A percentile compares a stretch with the other conserved stretches of the same genome.
phyloP scores from a whole-genome alignment of 2,888 invertebrate genomes.

The Calliopum simillimum region DNA sequence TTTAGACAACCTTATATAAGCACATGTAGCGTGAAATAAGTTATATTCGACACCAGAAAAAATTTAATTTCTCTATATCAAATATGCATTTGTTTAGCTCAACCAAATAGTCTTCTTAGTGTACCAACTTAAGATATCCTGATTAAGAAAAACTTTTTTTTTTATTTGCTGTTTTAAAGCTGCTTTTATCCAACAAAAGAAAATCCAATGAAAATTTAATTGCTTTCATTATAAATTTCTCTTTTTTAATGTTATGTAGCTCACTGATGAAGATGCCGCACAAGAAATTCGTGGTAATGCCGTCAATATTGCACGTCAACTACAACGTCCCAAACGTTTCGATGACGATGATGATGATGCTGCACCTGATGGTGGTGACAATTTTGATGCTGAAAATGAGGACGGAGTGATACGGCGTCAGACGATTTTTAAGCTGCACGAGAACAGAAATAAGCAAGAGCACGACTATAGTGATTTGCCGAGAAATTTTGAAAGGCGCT shows the following conservation, averaged over 20 bases:
- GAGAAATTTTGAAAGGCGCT: slow-evolving; percentile 63
- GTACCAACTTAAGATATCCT: too few species aligned
- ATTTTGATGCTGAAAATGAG: slow-evolving; percentile 43
- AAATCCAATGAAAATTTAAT: slow-evolving; percentile 29
- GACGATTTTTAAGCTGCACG: slow-evolving; percentile 62
- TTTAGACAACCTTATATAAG: too few species aligned
- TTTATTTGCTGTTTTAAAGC: too few species aligned
- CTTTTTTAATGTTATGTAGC: slow-evolving; percentile 43
- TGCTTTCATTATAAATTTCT: slow-evolving; percentile 31
- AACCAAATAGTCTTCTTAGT: too few species aligned
- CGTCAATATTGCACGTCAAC: slow-evolving; percentile 72
- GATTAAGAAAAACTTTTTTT: too few species aligned
- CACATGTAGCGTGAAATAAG: too few species aligned
- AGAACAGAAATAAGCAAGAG: slow-evolving; percentile 56
- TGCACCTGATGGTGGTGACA: slow-evolving; percentile 35
- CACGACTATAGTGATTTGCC: slow-evolving; percentile 64
- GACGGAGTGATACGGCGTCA: slow-evolving; percentile 56
- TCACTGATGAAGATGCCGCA: slow-evolving; percentile 66
- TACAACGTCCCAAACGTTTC: slow-evolving; percentile 68
- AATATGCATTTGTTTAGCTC: too few species aligned
- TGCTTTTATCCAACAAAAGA: too few species aligned
- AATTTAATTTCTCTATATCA: too few species aligned
- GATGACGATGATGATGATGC: slow-evolving; percentile 59
- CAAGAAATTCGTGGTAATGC: slow-evolving; percentile 72
- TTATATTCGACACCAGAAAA: too few species aligned